Base-by-base conservation (phyloP, 2,888 invertebrate genomes). In the Kryphioiulus occultus region DNA sequence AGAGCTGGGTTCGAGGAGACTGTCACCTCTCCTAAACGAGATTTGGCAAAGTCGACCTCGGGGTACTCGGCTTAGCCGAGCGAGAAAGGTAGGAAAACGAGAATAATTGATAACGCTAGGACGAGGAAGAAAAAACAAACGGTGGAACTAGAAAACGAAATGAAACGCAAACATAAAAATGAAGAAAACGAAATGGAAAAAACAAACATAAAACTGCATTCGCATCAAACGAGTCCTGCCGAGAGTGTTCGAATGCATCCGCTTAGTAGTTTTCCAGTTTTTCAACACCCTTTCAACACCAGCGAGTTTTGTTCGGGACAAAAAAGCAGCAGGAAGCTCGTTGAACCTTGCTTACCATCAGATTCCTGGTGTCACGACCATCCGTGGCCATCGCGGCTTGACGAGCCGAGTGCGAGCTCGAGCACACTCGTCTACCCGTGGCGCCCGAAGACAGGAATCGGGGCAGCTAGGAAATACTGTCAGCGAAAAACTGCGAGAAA, bases 281-380 rank as follows among this genome's bases (percentile, higher is more conserved):
- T 32, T 68, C 68, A 68, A 68, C 26, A 22, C 26, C n/a, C n/a
- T n/a, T n/a, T 35, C 35, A 35, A 47, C 1, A 17, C 47, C 3
- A 15, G 78, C 17, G 17, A 32, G 1, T 78, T 30, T 78, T 78
- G 15, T 17, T 17, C 5, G 17, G 78, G 4, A 26, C 22, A 68
- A 12, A 68, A 68, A 68, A 78, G 30, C 78, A 78, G 30, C 78
- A 78, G 78, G 78, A 78, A 78, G 78, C 78, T 30, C 30, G 30
- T 78, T 78, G 30, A 78, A 78, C 78, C 17, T 30, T 9, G 26
- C 78, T 78, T 78, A 9, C 26, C 68, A 26, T 68, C 26, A 3
- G 68, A 26, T n/a, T 22, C 26, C 10, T 30, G 4, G 30, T 17
- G 26, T 26, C 10, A 26, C 53, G n/a, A 59, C 0, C n/a, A n/a